These are phyloP conservation scores for Liodrosophila aerea DNA, from an alignment of 2,888 invertebrate species.

Conservation along the genomic window DNA sequence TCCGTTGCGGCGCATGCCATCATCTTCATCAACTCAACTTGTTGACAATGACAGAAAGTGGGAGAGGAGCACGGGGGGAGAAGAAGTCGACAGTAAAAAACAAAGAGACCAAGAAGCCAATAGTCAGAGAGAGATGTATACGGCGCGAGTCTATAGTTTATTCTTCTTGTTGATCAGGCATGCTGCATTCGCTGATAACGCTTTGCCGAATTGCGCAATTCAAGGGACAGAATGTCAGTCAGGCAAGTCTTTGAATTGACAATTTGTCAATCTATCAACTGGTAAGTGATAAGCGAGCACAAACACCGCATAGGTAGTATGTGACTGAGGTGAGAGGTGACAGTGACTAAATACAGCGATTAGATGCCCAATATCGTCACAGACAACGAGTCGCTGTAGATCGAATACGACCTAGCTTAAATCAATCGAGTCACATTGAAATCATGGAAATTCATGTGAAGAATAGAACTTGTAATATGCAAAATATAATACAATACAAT, in stretches of 20 bases:
- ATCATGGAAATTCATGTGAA: no score
- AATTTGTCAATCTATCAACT: constrained; percentile 22
- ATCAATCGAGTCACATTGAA: no score
- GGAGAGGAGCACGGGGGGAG: not conserved
- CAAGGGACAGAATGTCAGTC: not conserved
- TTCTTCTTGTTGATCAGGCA: no score
- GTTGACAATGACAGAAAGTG: not conserved
- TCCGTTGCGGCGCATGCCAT: constrained; percentile 42
- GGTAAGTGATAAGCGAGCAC: constrained; percentile 22
- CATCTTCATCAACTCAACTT: constrained; percentile 18
- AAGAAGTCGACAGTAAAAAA: constrained; percentile 3
- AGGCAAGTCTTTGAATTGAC: constrained; percentile 1
- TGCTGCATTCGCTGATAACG: not conserved
- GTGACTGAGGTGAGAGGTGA: no score
- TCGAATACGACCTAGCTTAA: no score
- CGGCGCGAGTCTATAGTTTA: no score
- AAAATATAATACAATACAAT: no score
- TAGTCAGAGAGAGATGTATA: no score
- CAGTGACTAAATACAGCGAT: no score
- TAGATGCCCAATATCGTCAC: no score
- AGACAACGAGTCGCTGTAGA: no score
- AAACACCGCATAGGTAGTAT: not conserved
- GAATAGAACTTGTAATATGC: no score
- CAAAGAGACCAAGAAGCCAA: not conserved
- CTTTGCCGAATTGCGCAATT: constrained; percentile 21